Conservation (phyloP, 37 sponge, comb jelly and placozoan species). For the Chondrilla cf. caribensis region DNA sequence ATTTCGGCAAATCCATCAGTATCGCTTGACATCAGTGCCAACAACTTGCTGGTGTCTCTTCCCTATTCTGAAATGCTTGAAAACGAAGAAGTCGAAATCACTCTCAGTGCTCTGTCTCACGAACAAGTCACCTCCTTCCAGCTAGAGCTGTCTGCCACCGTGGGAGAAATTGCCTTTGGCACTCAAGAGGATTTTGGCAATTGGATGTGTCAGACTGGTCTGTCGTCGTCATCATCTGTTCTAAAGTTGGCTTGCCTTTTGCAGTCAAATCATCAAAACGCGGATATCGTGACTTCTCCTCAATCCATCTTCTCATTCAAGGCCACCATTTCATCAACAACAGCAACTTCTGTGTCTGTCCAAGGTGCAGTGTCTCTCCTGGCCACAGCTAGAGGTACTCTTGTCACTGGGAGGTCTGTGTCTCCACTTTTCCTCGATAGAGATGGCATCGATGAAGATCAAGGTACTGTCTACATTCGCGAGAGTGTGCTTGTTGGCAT, state of each 20-base stretch:
- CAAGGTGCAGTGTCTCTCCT: background rate
- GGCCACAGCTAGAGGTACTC: background rate
- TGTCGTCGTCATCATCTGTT: too few species aligned
- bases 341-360: background rate
- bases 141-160: background rate
- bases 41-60: slow-evolving; percentile 28
- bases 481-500: slow-evolving; percentile 17
- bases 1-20: background rate
- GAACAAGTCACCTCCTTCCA: slow-evolving; percentile 33
- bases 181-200: background rate
- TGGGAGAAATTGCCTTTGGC: background rate
- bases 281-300: background rate
- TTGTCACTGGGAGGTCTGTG: background rate
- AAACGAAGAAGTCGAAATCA: slow-evolving; percentile 23
- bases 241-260: slow-evolving; percentile 6
- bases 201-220: slow-evolving; percentile 1
- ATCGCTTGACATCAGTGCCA: background rate
- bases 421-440: slow-evolving; percentile 25
- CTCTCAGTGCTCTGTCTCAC: slow-evolving; percentile 3
- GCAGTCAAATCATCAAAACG: background rate
- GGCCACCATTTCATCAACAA: too few species aligned
- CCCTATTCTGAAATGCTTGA: slow-evolving; percentile 27
- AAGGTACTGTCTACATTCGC: background rate
- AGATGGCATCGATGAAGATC: background rate
- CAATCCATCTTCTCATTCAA: background rate